phyloP scores from a whole-genome alignment of 2,113 vertebrate species.

The Acanthochromis polyacanthus region DNA sequence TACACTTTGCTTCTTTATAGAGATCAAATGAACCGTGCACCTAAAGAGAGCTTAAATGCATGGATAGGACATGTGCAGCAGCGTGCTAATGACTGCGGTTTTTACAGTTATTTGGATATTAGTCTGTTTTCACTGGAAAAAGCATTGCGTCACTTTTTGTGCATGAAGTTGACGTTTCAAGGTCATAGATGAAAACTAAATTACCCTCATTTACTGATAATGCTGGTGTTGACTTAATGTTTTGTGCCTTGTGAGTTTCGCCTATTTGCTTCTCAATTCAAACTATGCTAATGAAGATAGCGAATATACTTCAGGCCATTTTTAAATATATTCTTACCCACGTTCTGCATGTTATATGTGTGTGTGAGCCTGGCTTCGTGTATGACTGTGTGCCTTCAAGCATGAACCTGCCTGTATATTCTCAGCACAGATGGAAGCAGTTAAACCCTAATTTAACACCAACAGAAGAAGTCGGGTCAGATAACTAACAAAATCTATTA shows the following conservation, averaged over 20 bases:
- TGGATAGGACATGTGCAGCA: constrained; percentile 53
- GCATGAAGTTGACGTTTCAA: constrained; percentile 53
- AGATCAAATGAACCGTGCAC: constrained; percentile 68
- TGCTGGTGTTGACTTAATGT: constrained; percentile 46
- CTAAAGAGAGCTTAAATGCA: constrained; percentile 60
- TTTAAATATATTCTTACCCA: constrained; percentile 66
- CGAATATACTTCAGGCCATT: constrained; percentile 25
- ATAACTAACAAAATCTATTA: constrained; percentile 84
- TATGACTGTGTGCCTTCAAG: constrained; percentile 55
- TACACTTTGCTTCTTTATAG: constrained; percentile 69
- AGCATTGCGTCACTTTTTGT: constrained; percentile 66
- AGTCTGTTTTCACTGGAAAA: constrained; percentile 73
- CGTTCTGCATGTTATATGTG: constrained; percentile 24
- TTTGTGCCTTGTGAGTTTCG: constrained; percentile 24
- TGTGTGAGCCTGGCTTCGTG: constrained; percentile 46
- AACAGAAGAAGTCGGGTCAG: constrained; percentile 76
- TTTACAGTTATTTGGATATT: constrained; percentile 71
- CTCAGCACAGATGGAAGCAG: constrained; percentile 79
- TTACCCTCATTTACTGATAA: constrained; percentile 65
- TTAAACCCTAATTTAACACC: constrained; percentile 79
- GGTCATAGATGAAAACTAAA: constrained; percentile 72
- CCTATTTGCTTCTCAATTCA: constrained; percentile 28
- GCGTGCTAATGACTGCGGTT: constrained; percentile 70
- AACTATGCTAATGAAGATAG: constrained; percentile 56
- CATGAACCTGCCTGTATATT: constrained; percentile 63